Evolutionary conservation across 2,888 invertebrate genomes (phyloP).

Genomic region (Oxystoma pomonae): DNA sequence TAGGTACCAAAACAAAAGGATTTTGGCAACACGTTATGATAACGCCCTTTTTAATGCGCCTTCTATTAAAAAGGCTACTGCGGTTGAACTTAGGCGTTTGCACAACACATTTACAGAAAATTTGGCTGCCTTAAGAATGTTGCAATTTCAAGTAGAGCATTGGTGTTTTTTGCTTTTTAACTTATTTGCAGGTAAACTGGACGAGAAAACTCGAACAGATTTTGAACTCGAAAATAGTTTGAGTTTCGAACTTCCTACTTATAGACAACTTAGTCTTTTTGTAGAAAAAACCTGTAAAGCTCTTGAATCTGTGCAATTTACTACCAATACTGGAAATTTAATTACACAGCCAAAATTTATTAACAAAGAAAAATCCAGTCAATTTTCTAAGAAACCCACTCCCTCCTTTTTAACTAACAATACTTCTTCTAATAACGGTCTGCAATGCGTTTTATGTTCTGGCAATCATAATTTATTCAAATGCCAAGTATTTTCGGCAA

Average conservation of each 20-base stretch:
- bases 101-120: constrained; percentile 1
- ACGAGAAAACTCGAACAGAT: neutral
- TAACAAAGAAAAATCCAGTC: neutral
- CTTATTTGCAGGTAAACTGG: neutral
- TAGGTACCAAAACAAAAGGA: constrained; percentile 12
- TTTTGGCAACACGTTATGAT: constrained; percentile 5
- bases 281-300: neutral
- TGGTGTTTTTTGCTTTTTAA: neutral
- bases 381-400: neutral
- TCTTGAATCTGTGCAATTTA: neutral
- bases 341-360: neutral
- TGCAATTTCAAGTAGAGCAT: neutral
- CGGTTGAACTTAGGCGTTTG: neutral
- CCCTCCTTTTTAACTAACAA: neutral
- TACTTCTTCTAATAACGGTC: neutral
- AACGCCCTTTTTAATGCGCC: neutral
- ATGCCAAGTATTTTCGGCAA: neutral
- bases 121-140: neutral
- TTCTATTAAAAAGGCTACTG: neutral
- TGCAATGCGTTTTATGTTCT: neutral
- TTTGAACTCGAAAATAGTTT: constrained; percentile 1
- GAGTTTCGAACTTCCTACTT: too few species aligned
- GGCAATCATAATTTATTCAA: neutral
- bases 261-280: too few species aligned
- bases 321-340: neutral